Evolutionary conservation across 2,888 invertebrate species (phyloP).

Genomic region (Sturmia bella): DNA sequence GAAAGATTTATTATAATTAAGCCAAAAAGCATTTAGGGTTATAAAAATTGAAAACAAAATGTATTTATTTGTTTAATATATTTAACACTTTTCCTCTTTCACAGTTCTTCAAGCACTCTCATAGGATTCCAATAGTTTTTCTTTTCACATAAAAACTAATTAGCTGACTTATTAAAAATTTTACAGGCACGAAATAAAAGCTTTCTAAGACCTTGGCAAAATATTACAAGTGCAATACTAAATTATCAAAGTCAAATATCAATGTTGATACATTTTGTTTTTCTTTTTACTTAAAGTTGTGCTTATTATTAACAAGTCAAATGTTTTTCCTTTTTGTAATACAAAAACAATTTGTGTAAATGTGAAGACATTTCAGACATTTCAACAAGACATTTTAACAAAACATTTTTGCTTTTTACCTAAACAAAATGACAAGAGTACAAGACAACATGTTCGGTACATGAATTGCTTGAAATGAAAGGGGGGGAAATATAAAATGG

Average conservation of each 20-base stretch:
- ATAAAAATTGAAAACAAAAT: not conserved
- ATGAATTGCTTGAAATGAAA: not conserved
- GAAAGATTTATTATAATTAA: no score
- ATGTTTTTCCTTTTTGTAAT: constrained; percentile 13
- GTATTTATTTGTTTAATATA: no score
- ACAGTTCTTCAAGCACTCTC: no score
- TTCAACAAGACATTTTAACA: constrained; percentile 52
- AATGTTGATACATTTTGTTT: not conserved
- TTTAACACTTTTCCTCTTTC: no score
- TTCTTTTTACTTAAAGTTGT: not conserved
- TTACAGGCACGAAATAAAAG: no score
- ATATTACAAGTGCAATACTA: no score
- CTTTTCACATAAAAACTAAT: no score
- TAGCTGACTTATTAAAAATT: no score
- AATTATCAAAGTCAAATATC: no score
- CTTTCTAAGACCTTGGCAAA: no score
- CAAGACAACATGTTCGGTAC: not conserved
- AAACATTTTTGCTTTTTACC: constrained; percentile 47
- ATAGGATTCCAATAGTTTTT: no score
- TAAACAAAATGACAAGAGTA: constrained; percentile 23
- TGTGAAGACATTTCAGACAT: constrained; percentile 61
- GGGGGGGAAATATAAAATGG: not conserved
- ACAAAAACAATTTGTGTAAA: constrained; percentile 27
- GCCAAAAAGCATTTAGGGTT: no score
- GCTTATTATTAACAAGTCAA: constrained; percentile 1